phyloP scores from a whole-genome alignment of 92 coral and sea anemone genomes.

The Bergia sp. region DNA sequence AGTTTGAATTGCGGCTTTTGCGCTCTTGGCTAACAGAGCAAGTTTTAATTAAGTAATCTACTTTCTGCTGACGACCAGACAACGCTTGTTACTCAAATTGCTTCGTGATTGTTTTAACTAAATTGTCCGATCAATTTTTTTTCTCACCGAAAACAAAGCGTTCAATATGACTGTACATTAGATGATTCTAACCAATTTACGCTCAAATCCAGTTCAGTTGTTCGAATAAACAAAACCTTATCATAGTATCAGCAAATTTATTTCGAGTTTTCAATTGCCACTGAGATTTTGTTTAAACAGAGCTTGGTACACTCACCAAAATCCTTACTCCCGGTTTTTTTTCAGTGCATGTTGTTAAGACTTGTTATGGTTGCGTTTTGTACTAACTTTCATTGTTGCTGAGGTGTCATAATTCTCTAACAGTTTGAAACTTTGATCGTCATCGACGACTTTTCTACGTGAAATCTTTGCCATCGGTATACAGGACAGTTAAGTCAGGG shows the following conservation, averaged over 20 bases:
- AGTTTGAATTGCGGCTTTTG: neutral
- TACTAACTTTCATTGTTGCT: no score
- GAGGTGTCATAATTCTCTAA: no score
- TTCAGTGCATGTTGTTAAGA: no score
- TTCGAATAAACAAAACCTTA: neutral
- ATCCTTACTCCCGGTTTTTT: no score
- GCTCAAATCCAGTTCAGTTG: neutral
- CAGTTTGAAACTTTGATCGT: no score
- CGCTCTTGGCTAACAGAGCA: neutral
- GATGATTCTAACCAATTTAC: neutral
- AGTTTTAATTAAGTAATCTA: no score
- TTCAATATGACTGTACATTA: neutral
- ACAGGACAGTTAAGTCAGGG: neutral
- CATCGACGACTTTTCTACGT: neutral
- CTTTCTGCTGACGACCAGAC: no score
- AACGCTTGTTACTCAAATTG: no score
- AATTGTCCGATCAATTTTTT: neutral
- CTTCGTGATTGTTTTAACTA: neutral
- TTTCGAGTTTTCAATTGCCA: neutral
- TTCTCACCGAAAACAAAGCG: neutral
- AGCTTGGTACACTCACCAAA: no score
- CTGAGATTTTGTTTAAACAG: neutral
- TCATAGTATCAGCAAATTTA: neutral
- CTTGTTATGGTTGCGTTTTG: no score
- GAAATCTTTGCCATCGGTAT: neutral